Conservation (phyloP, 1,140 invertebrate species). For the Apis laboriosa region DNA sequence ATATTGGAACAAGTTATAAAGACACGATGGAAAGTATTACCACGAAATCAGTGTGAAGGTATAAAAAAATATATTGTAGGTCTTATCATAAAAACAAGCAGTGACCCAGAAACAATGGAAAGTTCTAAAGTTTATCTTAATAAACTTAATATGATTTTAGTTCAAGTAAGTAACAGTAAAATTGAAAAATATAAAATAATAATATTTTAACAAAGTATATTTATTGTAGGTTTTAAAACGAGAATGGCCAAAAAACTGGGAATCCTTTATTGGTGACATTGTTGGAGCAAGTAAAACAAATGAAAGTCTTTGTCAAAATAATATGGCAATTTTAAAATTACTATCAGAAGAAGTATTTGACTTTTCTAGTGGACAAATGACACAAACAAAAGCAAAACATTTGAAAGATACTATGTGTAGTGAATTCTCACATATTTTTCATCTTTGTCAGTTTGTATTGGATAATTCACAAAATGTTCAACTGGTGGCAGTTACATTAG, state of each 20-base stretch:
- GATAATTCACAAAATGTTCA: conserved; percentile 98
- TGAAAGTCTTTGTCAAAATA: conserved; percentile 99
- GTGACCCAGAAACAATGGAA: conserved; percentile 93
- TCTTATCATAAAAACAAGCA: conserved; percentile 99
- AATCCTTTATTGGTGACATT: conserved; percentile 99
- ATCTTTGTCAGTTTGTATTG: conserved; percentile 98
- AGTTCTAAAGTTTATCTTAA: conserved; percentile 98
- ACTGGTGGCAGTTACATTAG: conserved; percentile 95
- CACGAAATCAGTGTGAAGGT: conserved; percentile 98
- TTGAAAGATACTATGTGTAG: conserved; percentile 99
- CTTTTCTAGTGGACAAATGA: conserved; percentile 98
- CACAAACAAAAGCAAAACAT: conserved; percentile 99
- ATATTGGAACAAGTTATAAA: conserved; percentile 99
- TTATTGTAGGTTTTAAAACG: conserved; percentile 94
- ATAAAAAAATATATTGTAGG: conserved; percentile 99
- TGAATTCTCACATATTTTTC: conserved; percentile 99
- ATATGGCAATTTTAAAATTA: conserved; percentile 98
- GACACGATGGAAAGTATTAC: conserved; percentile 99
- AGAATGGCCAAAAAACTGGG: conserved; percentile 99
- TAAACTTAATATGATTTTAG: conserved; percentile 99
- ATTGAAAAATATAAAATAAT: not conserved
- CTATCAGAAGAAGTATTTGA: conserved; percentile 99
- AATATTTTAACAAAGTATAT: not conserved
- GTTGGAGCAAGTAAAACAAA: conserved; percentile 99
- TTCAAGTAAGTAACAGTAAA: conserved; percentile 83